A percentile compares a stretch with the other conserved stretches of the same genome.
These are phyloP conservation scores for Ptychoptera contaminata DNA, from an alignment of 2,888 invertebrate genomes.

Conservation along the genomic window DNA sequence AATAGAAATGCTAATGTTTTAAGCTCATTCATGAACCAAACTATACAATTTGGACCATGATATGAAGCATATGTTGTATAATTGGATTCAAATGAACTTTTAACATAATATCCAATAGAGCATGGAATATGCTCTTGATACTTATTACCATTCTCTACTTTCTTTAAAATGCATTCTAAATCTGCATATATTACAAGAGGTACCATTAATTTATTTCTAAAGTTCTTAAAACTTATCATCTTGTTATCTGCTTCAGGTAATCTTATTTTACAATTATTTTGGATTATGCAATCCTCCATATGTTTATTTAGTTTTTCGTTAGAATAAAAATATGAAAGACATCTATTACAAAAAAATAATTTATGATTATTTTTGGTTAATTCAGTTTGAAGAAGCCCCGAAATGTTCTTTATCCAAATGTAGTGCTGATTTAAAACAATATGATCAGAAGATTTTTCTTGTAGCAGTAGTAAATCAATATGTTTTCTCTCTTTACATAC, in stretches of 20 bases:
- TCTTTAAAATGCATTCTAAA: conserved; percentile 9
- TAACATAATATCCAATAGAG: conserved; percentile 13
- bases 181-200: conserved; percentile 13
- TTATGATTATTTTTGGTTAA: conserved; percentile 4
- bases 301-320: neutral
- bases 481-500: neutral
- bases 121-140: conserved; percentile 11
- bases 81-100: conserved; percentile 12
- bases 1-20: neutral
- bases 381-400: conserved; percentile 6
- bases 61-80: conserved; percentile 8
- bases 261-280: conserved; percentile 5
- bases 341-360: conserved; percentile 11
- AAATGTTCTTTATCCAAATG: conserved; percentile 10
- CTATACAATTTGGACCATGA: conserved; percentile 4
- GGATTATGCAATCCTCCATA: neutral
- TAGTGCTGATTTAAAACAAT: conserved; percentile 6
- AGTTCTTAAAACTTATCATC: conserved; percentile 8
- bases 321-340: conserved; percentile 11
- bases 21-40: conserved; percentile 4
- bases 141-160: neutral
- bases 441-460: neutral
- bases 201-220: conserved; percentile 7
- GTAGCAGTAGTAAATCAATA: neutral
- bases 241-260: conserved; percentile 6